Base-by-base conservation (phyloP, 2,888 invertebrate species). In the Oscheius sp. region DNA sequence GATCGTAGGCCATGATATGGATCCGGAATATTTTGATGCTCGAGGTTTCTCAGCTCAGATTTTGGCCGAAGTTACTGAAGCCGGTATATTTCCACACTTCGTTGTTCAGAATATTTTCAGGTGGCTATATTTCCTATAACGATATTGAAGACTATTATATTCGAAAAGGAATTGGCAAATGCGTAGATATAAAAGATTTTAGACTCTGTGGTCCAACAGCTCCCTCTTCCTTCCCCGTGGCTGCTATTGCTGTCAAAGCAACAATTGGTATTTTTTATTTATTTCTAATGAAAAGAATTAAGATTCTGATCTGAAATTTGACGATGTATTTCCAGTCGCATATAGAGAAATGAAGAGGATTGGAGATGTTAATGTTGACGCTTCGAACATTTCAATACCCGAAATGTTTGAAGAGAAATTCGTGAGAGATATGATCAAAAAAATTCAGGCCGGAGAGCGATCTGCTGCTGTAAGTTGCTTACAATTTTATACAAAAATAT, bases 141-240 rank as follows among this genome's bases (percentile, higher is more conserved):
- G 76, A 76, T 68, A 42, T 76, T 46, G 74, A 74, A 37, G 76
- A 76, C 46, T 76, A 74, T 37, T 72, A 42, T 66, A 65, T 55
- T 71, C 74, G 52, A 31, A 71, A 31, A 55, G 15, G 23, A 3
- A 10, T 27, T 1, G 72, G 69, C 6, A 61, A 72, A 4, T 71
- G 71, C 20, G 31, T 70, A 2, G 57, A 58, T 3, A 65, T 76
- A 15, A 68, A 70, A 20, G 17, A 27, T 6, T 69, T 72, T 23
- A 64, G 61, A 25, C 31, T 76, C 23, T 76, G 76, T 39, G 76
- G 76, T 6, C 72, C 74, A 15, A 65, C 63, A 39, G 70, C 74
- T 3, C 76, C 76, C 0, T 76, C 76, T 2, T n/a, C 69, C 6
- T 76, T 72, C 50, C 50, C 70, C 3, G 57, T 72, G 0, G n/a